Conservation (phyloP, 2,797 vertebrate species). For the Syngnathus acus region DNA sequence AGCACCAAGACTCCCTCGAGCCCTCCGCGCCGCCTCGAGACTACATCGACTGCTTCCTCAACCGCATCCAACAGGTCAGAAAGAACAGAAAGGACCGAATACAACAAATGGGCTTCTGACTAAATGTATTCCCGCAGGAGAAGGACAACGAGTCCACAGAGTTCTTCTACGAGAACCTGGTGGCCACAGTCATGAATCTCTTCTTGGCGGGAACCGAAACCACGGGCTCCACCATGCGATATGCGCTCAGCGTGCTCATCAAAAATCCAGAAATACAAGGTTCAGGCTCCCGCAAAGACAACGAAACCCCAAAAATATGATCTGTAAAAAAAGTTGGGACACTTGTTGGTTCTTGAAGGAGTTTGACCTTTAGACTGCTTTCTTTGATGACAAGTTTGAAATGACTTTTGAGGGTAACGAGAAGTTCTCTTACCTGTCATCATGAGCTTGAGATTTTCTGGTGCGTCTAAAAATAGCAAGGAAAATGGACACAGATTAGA, state of each 20-base stretch:
- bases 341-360: too few relatives aligned
- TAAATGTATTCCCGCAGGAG: slow-evolving; percentile 46
- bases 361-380: not conserved
- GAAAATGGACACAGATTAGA: too few relatives aligned
- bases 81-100: not conserved
- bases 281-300: not conserved
- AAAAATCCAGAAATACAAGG: slow-evolving; percentile 52
- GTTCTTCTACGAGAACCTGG: slow-evolving; percentile 67
- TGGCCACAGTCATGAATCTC: slow-evolving; percentile 64
- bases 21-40: slow-evolving; percentile 53
- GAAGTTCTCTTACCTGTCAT: too few relatives aligned
- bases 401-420: too few relatives aligned
- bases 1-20: slow-evolving; percentile 57
- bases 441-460: too few relatives aligned
- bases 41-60: slow-evolving; percentile 72
- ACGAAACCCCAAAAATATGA: not conserved
- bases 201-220: slow-evolving; percentile 68
- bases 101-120: not conserved
- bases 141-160: slow-evolving; percentile 53
- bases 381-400: too few relatives aligned
- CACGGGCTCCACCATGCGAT: slow-evolving; percentile 68
- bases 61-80: slow-evolving; percentile 48
- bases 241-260: slow-evolving; percentile 62
- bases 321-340: not conserved
- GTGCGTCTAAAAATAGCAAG: too few relatives aligned